These are phyloP conservation scores for Potamilus streckersoni DNA, from an alignment of 1,140 invertebrate species.

Conservation along the genomic window DNA sequence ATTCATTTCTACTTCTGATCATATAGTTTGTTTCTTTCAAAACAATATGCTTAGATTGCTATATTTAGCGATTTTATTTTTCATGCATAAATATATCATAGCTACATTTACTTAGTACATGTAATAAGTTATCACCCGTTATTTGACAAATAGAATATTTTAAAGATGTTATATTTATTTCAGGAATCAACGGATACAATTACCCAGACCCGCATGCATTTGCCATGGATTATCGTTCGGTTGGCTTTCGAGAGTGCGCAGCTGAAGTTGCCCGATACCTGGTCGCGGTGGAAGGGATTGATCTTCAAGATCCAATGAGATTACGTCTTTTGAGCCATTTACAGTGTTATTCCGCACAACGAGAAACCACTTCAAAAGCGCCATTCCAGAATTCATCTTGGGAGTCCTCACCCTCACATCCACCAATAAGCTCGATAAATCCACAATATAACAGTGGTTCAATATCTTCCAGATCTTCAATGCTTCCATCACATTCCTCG, in stretches of 20 bases:
- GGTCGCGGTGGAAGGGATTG: conserved; percentile 93
- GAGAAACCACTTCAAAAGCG: conserved; percentile 74
- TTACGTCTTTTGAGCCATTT: conserved; percentile 92
- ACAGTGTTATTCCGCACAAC: conserved; percentile 75
- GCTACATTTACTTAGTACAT: no score
- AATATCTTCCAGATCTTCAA: conserved; percentile 46
- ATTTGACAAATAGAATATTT: no score
- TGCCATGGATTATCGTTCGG: conserved; percentile 96
- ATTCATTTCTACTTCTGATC: no score
- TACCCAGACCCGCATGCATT: conserved; percentile 70
- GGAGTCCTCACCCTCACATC: conserved; percentile 35
- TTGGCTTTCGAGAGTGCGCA: conserved; percentile 95
- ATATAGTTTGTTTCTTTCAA: no score
- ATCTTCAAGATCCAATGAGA: conserved; percentile 92
- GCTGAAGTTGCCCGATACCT: conserved; percentile 94
- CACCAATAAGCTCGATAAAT: conserved; percentile 42
- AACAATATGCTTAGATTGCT: no score
- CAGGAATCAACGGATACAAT: conserved; percentile 62
- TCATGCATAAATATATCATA: no score
- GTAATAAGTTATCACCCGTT: no score
- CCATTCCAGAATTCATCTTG: conserved; percentile 47
- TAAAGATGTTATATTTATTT: conserved; percentile 16
- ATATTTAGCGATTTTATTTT: no score
- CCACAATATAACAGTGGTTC: conserved; percentile 44
- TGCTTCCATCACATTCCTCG: conserved; percentile 39